Conservation (phyloP, 2,797 vertebrate species). For the Ambastaia sidthimunki region DNA sequence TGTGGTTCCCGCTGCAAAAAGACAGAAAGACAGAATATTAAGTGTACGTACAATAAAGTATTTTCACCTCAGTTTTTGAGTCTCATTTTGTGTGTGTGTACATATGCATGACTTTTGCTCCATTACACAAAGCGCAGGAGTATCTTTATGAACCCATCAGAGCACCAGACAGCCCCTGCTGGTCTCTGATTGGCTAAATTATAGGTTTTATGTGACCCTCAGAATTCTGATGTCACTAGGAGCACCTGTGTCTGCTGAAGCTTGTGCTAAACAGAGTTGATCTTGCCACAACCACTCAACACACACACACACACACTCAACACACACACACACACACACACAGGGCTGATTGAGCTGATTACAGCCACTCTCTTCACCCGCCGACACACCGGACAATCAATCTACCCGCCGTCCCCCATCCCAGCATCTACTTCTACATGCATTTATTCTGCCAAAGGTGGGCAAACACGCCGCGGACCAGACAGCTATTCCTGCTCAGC, state of each 20-base stretch:
- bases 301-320: constrained; percentile 15
- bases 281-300: constrained; percentile 34
- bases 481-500: constrained; percentile 50
- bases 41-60: constrained; percentile 28
- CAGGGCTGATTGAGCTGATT: constrained; percentile 55
- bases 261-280: constrained; percentile 45
- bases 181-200: constrained; percentile 63
- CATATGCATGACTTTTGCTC: constrained; percentile 38
- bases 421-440: constrained; percentile 45
- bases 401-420: constrained; percentile 22
- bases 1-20: constrained; percentile 90
- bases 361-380: constrained; percentile 42
- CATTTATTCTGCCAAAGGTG: constrained; percentile 49
- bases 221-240: constrained; percentile 44
- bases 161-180: constrained; percentile 59
- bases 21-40: constrained; percentile 25
- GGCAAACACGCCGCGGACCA: constrained; percentile 37
- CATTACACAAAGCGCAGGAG: constrained; percentile 53
- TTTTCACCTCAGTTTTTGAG: constrained; percentile 10
- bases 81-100: constrained; percentile 12
- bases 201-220: constrained; percentile 59
- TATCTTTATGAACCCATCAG: constrained; percentile 63
- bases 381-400: constrained; percentile 57
- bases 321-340: constrained; percentile 27
- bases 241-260: constrained; percentile 55